Conservation (phyloP, 1,140 invertebrate species). For the Copidosoma floridanum region DNA sequence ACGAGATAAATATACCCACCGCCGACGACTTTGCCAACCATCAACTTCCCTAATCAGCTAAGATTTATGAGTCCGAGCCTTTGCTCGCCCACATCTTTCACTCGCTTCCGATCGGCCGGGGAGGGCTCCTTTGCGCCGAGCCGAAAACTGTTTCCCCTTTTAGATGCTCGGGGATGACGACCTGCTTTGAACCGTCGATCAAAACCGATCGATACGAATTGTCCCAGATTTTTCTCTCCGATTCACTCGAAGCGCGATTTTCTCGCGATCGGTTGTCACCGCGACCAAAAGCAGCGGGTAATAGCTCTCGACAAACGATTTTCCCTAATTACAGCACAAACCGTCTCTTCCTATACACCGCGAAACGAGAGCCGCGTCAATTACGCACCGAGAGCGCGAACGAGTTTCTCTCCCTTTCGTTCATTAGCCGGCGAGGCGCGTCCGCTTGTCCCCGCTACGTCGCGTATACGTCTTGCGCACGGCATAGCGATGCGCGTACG, state of each 20-base stretch:
- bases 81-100: conserved; percentile 37
- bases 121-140: conserved; percentile 18
- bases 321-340: conserved; percentile 37
- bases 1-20: conserved; percentile 39
- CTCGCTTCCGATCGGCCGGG: too few relatives aligned
- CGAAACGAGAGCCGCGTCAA: conserved; percentile 39
- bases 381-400: conserved; percentile 9
- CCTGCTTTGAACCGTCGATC: conserved; percentile 11
- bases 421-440: conserved; percentile 39
- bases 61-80: conserved; percentile 39
- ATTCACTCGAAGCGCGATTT: background rate
- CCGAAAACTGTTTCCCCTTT: conserved; percentile 33
- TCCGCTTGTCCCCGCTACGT: too few relatives aligned
- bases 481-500: too few relatives aligned
- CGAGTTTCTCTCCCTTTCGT: conserved; percentile 31
- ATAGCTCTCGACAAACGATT: conserved; percentile 22
- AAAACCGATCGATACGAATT: background rate
- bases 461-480: conserved; percentile 4
- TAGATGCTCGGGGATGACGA: conserved; percentile 41
- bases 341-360: too few relatives aligned
- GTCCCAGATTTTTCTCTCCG: too few relatives aligned
- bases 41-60: conserved; percentile 43
- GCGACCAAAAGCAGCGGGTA: background rate
- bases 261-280: background rate
- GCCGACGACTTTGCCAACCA: conserved; percentile 26